Evolutionary conservation across 2,797 vertebrate species (phyloP), one percentile per base, ranked within the genome.

Genomic region (Catamblyrhynchus diadema): DNA sequence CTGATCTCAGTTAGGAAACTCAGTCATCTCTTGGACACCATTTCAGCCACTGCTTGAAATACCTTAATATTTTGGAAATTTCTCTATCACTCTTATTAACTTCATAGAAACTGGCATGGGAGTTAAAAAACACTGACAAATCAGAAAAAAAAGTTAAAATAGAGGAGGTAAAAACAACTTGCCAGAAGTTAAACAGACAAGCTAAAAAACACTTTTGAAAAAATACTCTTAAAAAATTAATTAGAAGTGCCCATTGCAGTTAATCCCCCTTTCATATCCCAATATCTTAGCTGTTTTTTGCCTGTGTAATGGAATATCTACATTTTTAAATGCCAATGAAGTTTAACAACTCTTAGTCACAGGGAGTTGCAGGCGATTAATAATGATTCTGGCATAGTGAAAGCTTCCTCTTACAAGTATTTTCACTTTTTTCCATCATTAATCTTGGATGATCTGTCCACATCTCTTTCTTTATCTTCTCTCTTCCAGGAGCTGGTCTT

Each of bases 341-440:
- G 14, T 94, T 88, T 93, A 88, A 88, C 60, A 86, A 33, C 83
- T 86, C 74, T 94, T 94, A 93, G 91, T 95, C 93, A 91, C 16
- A 90, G 95, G 95, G 91, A 96, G 93, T 93, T 93, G 54, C 80
- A 90, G 56, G 54, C 37, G 8, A 82, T 94, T 96, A 94, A 93
- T 96, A 93, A 88, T 28, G 30, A 62, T 80, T 88, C 91, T 93
- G 91, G 78, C 91, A 56, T 37, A 83, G 59, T 1, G 30, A 94
- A 94, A 67, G 74, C 70, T 86, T 94, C 60, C 73, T 81, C 65
- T 94, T 84, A 71, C n/a, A 54, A 81, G 57, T 70, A 11, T 53
- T 95, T 86, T 90, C 64, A 50, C 73, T 88, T 94, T 93, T 95
- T 91, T 60, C 51, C 57, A 0, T 93, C 74, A 61, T 91, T 88